These are phyloP conservation scores for Trichechus manatus DNA, from an alignment of 2,113 vertebrate species.

Conservation along the genomic window DNA sequence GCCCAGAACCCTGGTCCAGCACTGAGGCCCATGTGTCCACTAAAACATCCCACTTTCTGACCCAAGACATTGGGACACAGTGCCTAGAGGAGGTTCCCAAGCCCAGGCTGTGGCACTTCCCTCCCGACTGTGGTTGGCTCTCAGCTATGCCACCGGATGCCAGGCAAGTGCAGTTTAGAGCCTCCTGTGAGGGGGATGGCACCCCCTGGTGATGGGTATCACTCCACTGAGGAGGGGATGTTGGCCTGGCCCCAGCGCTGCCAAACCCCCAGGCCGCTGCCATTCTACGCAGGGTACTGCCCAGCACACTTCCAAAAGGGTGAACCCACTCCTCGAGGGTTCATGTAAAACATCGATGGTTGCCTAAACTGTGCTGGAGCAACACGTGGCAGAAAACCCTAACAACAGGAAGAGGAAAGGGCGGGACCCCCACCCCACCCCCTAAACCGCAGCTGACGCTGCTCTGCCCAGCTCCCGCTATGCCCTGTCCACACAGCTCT, in stretches of 20 bases:
- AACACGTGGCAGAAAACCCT: neutral
- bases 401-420: neutral
- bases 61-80: neutral
- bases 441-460: too few species aligned
- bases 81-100: accelerated
- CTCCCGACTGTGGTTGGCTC: neutral
- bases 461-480: neutral
- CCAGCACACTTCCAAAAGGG: neutral
- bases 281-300: neutral
- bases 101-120: neutral
- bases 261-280: neutral
- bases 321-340: neutral
- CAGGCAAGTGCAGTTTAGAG: neutral
- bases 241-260: too few species aligned
- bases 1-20: neutral
- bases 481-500: neutral
- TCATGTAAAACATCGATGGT: accelerated
- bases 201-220: neutral
- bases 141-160: neutral
- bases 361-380: neutral
- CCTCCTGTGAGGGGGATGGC: neutral
- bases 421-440: neutral
- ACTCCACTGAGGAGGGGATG: neutral
- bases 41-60: neutral
- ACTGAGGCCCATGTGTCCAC: neutral